These are phyloP conservation scores for Carposina sasakii DNA, from an alignment of 1,140 invertebrate species.

Conservation along the genomic window DNA sequence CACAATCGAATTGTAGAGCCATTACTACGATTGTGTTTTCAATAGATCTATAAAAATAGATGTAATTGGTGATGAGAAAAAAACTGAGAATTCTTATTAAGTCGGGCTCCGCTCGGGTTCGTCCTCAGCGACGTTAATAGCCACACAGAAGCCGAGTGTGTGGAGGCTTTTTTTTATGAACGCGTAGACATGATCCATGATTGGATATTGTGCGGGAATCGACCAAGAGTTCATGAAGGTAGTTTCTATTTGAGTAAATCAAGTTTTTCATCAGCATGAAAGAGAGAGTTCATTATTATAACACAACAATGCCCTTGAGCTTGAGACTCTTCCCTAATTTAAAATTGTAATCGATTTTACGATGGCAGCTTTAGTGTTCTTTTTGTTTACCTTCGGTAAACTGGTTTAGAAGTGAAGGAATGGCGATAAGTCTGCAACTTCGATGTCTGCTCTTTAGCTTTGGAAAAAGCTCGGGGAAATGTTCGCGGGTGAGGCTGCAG, in stretches of 20 bases:
- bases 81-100: constrained; percentile 42
- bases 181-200: too few species aligned
- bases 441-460: constrained; percentile 43
- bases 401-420: neutral
- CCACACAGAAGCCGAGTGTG: constrained; percentile 35
- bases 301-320: too few species aligned
- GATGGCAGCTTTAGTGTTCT: too few species aligned
- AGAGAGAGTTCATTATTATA: too few species aligned
- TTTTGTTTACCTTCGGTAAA: constrained; percentile 1
- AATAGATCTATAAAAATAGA: constrained; percentile 47
- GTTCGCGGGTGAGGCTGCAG: constrained; percentile 29
- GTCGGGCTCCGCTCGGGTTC: constrained; percentile 6
- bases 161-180: too few species aligned
- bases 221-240: too few species aligned
- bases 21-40: constrained; percentile 43
- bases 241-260: too few species aligned
- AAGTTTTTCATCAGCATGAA: too few species aligned
- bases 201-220: too few species aligned
- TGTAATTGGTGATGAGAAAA: constrained; percentile 50
- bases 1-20: constrained; percentile 37
- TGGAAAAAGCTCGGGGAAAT: constrained; percentile 51
- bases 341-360: too few species aligned
- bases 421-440: too few species aligned
- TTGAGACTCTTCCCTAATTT: too few species aligned
- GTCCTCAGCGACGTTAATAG: constrained; percentile 30